Percentiles rank a stretch among this genome's conserved stretches.
Evolutionary conservation across 64 coral and sea anemone genomes (phyloP).

Genomic region (Montipora capricornis): DNA sequence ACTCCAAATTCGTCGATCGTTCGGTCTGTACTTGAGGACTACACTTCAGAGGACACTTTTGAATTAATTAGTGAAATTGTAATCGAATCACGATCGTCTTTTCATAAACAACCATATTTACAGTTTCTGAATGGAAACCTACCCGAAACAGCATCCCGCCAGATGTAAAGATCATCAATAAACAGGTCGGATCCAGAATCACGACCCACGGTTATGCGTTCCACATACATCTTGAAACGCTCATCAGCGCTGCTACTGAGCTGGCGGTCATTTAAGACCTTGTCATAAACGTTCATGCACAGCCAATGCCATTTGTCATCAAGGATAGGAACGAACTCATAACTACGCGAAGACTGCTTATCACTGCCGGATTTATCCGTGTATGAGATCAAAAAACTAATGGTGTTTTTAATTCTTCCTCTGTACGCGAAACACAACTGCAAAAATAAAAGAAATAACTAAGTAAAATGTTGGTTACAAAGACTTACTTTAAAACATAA

Average conservation of each 20-base stretch:
- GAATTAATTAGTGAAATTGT: too few relatives aligned
- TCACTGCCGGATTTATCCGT: conserved; percentile 55
- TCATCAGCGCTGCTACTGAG: conserved; percentile 21
- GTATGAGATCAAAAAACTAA: conserved; percentile 66
- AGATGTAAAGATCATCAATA: conserved; percentile 78
- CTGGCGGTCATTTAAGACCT: conserved; percentile 34
- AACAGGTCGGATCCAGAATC: conserved; percentile 21
- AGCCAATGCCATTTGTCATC: conserved; percentile 44
- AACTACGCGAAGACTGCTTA: conserved; percentile 32
- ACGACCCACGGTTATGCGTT: conserved; percentile 11
- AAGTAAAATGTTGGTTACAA: not conserved
- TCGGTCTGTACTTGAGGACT: too few relatives aligned
- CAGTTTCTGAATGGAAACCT: not conserved
- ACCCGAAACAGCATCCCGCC: conserved; percentile 62
- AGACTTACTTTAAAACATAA: not conserved
- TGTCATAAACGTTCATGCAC: conserved; percentile 64
- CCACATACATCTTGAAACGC: conserved; percentile 60
- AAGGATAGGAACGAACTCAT: conserved; percentile 5
- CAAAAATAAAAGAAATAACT: not conserved
- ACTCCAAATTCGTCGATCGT: too few relatives aligned
- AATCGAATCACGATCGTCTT: not conserved
- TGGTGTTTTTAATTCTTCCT: conserved; percentile 31
- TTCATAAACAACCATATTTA: not conserved
- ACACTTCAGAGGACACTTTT: too few relatives aligned
- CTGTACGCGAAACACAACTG: conserved; percentile 82